Evolutionary conservation across 2,797 vertebrate species (phyloP).

Genomic region (Coccyzus lansbergi): DNA sequence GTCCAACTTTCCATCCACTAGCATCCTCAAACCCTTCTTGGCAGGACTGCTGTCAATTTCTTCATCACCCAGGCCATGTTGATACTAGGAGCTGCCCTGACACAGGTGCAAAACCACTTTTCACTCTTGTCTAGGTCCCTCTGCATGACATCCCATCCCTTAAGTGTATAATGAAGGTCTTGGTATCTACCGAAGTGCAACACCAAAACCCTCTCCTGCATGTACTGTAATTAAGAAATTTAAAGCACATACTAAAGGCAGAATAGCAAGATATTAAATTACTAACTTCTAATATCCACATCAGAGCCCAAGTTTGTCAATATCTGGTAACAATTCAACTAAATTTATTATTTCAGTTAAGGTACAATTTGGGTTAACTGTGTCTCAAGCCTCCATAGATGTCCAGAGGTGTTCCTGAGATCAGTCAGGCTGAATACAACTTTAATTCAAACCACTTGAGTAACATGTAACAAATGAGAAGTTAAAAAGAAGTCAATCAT

Average conservation of each 20-base stretch:
- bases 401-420: neutral
- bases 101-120: neutral
- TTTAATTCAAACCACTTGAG: neutral
- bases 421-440: neutral
- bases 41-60: neutral
- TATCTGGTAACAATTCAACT: accelerated
- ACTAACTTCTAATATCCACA: neutral
- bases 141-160: too few relatives aligned
- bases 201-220: neutral
- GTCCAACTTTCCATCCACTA: neutral
- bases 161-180: accelerated
- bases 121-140: neutral
- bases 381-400: neutral
- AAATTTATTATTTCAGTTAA: neutral
- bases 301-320: neutral
- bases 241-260: neutral
- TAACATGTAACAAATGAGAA: neutral
- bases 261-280: neutral
- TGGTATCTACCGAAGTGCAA: neutral
- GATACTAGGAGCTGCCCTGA: accelerated
- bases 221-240: neutral
- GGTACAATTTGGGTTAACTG: accelerated
- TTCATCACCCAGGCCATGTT: neutral
- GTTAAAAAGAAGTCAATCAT: neutral
- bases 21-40: accelerated